Evolutionary conservation across 2,113 vertebrate species (phyloP), one percentile per base, ranked within the genome.

Genomic region (Cynocephalus volans): DNA sequence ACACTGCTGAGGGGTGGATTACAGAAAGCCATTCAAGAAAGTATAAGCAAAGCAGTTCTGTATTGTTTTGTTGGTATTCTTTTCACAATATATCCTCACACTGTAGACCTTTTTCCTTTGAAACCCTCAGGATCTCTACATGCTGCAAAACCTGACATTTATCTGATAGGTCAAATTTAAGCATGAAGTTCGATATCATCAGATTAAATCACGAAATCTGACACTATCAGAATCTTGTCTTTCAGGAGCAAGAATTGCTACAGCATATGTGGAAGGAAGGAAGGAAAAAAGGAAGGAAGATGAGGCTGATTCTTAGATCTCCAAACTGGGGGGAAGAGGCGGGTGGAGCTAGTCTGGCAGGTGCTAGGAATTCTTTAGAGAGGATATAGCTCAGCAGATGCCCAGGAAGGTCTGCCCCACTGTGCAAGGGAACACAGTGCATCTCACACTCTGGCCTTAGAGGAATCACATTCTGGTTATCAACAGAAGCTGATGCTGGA

Each of bases 211-310:
- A 67, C 41, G 8, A 81, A 93, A 91, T 41, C 14, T 72, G 50
- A 94, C 14, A 79, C 31, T 64, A 14, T 45, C 64, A 93, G 14
- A 73, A 88, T 67, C n/a, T 95, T 94, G 33, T 11, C 67, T 90
- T 93, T 86, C 6, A 54, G 50, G 73, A 97, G 91, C 96, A 97
- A 60, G 33, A 65, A 67, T 88, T 62, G 48, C 52, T 84, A 73
- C 3, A 48, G 36, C 54, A 48, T 62, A 50, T 41, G 19, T 26
- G 36, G 4, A 60, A 60, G 5, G 23, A 62, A 52, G 6, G 41
- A 41, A 80, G 21, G 14, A 33, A 48, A 18, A 23, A 9, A 18
- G 6, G 33, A 8, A 11, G 11, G 12, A 4, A 13, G 12, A 15
- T 11, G 64, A 69, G 45, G 8, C 23, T n/a, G 8, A 1, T 77